phyloP scores from a whole-genome alignment of 2,113 vertebrate genomes.

The Chamaetylas fuelleborni region DNA sequence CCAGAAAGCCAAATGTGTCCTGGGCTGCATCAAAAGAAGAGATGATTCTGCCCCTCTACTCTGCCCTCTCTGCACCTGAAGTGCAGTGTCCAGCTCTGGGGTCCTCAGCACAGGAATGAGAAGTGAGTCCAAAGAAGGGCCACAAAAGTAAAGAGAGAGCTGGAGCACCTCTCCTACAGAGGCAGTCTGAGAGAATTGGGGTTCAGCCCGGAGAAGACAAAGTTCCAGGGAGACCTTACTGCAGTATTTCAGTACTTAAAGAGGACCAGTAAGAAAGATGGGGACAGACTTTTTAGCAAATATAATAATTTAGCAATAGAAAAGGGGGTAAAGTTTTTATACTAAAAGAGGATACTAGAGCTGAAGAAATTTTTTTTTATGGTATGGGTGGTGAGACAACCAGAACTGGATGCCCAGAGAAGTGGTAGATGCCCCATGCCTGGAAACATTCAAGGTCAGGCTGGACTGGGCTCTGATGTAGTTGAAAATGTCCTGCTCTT shows the following conservation, averaged over 20 bases:
- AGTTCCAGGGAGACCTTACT: neutral
- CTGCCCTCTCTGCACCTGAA: neutral
- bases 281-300: neutral
- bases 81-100: neutral
- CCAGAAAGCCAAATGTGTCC: neutral
- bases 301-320: too few species aligned
- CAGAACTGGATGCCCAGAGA: neutral
- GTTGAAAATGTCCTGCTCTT: neutral
- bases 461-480: neutral
- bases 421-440: neutral
- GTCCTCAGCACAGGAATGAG: neutral
- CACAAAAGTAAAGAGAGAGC: neutral
- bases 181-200: neutral
- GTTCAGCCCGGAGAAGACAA: neutral
- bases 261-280: neutral
- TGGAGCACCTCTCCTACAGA: neutral
- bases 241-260: neutral
- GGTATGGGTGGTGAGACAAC: neutral
- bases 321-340: neutral
- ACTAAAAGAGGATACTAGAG: neutral
- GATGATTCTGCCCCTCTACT: neutral
- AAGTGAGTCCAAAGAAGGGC: neutral
- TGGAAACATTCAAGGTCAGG: neutral
- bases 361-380: neutral
- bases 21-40: neutral